Base-by-base conservation (phyloP, 2,888 invertebrate species). In the Sicus ferrugineus region DNA sequence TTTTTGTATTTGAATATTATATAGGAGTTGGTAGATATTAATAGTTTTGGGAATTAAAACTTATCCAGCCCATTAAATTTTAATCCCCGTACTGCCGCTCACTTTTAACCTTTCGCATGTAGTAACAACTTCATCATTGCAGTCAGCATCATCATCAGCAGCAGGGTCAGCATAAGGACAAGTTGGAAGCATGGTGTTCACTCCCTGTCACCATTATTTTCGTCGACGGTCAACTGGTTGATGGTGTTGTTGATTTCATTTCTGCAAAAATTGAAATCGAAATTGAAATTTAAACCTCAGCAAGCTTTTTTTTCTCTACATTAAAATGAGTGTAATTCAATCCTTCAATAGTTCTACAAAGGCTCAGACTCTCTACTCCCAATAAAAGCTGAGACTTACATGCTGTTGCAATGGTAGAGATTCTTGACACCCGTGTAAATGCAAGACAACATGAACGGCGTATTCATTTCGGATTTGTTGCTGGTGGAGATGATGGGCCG, bases 371-470 rank as follows among this genome's bases (percentile, higher is more conserved):
- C 11, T 67, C 28, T 65, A 67, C 11, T 48, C 21, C 31, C 46
- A n/a, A 68, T 72, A n/a, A n/a, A n/a, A n/a, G n/a, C n/a, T n/a
- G n/a, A 75, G 63, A 79, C 82, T 85, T 82, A 88, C 88, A 86
- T 83, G 75, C 84, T 84, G 77, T 79, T 85, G 81, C 88, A 88
- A 74, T 87, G 86, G 76, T 87, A 88, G 69, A 86, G 84, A 78
- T 88, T 86, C 69, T 84, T 84, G 56, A 87, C 79, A 69, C 88
- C 88, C 19, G 87, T 87, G 77, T 87, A 88, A 69, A 84, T 79
- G 75, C 88, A 88, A 14, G 86, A 78, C 79, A 84, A 79, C 70
- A 73, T 72, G 59, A 72, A 71, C 26, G 80, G 75, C 80, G 77
- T 71, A 58, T 58, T 66, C 28, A 48, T 30, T 30, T 9, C 50